Evolutionary conservation across 2,888 invertebrate genomes (phyloP), one percentile per base, ranked within the genome.

Genomic region (Napeogenes inachia): DNA sequence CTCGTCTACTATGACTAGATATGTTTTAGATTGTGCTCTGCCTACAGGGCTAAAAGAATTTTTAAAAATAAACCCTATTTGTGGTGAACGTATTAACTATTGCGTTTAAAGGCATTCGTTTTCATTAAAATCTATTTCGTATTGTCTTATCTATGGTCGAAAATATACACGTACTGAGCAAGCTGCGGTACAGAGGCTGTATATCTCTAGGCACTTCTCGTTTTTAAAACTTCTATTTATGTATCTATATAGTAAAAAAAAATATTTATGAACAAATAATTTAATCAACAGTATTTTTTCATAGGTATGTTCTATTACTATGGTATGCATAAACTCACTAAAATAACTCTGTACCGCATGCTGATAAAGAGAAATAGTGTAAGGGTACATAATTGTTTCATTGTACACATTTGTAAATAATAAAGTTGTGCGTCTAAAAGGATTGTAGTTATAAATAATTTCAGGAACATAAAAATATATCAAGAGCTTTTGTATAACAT

Each of bases 91-190:
- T 83, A 87, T 78, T 85, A 87, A 81, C 88, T 89, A 89, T 89
- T 88, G 89, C 87, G 75, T 82, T 84, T 74, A 79, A 89, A 89
- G 89, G 89, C 89, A 87, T 88, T 78, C 79, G 75, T 76, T 76
- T 77, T 68, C 68, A 70, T 70, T 80, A 78, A 74, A 82, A 75
- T 82, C 84, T 89, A 87, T 89, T 84, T 88, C 81, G 89, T 89
- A 89, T 89, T 89, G 89, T 89, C 89, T 88, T 87, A 87, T 82
- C 87, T 88, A 89, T 88, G 88, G 87, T 88, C 87, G 72, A 85
- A 84, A 81, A 76, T 82, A 84, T 81, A 79, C 70, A 74, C 65
- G 69, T 68, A 70, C 70, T 61, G 38, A 54, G 47, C 56, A 57
- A 50, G 10, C 38, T 4, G 50, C 58, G 62, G 60, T 60, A 55